Evolutionary conservation across 2,797 vertebrate genomes (phyloP).

Genomic region (Onychomys leucogaster): DNA sequence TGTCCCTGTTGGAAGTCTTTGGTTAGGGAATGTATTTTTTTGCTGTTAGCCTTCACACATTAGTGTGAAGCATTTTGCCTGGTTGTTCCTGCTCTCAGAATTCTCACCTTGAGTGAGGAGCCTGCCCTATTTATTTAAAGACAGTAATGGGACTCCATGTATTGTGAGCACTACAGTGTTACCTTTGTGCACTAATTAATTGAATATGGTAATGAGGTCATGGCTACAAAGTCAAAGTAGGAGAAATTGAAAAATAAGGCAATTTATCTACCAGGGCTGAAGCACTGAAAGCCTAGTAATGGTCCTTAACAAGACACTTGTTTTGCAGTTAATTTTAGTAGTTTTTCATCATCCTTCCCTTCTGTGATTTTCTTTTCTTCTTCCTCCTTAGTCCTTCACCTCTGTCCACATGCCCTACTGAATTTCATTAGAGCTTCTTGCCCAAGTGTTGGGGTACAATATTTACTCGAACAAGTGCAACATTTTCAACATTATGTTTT

Average conservation of each 20-base stretch:
- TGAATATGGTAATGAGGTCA: slow-evolving; percentile 87
- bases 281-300: slow-evolving; percentile 45
- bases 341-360: neutral
- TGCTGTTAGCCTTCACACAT: slow-evolving; percentile 49
- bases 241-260: slow-evolving; percentile 81
- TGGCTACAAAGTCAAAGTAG: slow-evolving; percentile 85
- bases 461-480: neutral
- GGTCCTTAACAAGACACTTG: neutral
- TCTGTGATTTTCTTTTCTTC: neutral
- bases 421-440: neutral
- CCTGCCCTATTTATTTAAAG: slow-evolving; percentile 78
- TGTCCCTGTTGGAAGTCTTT: neutral
- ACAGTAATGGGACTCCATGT: slow-evolving; percentile 80
- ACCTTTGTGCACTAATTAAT: slow-evolving; percentile 85
- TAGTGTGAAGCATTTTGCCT: slow-evolving; percentile 45
- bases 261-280: slow-evolving; percentile 76
- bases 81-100: slow-evolving; percentile 65
- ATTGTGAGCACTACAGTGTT: slow-evolving; percentile 78
- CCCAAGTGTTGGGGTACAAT: neutral
- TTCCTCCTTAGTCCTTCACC: neutral
- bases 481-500: neutral
- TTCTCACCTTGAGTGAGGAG: slow-evolving; percentile 67
- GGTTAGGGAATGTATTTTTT: slow-evolving; percentile 68
- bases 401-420: no score
- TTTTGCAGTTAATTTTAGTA: neutral